Evolutionary conservation across 2,888 invertebrate species (phyloP), one percentile per base, ranked within the genome.

Genomic region (Chrysolina haemoptera): DNA sequence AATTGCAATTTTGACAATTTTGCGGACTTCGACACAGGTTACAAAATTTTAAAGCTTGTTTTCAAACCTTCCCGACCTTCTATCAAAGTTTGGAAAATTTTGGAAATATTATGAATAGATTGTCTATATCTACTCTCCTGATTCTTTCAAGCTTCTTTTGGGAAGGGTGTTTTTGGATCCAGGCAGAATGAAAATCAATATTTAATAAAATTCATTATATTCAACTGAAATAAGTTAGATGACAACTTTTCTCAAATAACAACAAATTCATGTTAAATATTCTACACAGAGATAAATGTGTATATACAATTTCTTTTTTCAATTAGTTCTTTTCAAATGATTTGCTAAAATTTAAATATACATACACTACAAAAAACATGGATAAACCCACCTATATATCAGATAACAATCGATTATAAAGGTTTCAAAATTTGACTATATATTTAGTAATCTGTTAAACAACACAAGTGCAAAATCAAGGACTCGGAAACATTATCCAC

Each of bases 201-300:
- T 11, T 84, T 87, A 87, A 85, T 88, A 88, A 88, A 88, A 88
- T 85, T 85, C 86, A 82, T 85, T 88, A 88, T 87, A 87, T 87
- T 87, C 35, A 88, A 88, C 88, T 88, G 86, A 88, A 88, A 88
- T 88, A 88, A 88, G 88, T 88, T 88, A 88, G 86, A 86, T 88
- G 87, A 88, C 87, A 87, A 87, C 86, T 87, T 85, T 86, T 84
- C 35, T 86, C 83, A 85, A 86, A 87, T 88, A 88, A 88, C 87
- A 87, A 88, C 87, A 88, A 85, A 85, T 84, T 86, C 84, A 84
- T 85, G 85, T 84, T 83, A 73, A 75, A 83, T 84, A 84, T 83
- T 83, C 87, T 88, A 88, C 87, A 88, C 87, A 87, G 87, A 87
- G 85, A 87, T 85, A 84, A 76, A 82, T 85, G 86, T 87, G 86